These are phyloP conservation scores for Trogon surrucura DNA, from an alignment of 2,113 vertebrate species.

Conservation along the genomic window DNA sequence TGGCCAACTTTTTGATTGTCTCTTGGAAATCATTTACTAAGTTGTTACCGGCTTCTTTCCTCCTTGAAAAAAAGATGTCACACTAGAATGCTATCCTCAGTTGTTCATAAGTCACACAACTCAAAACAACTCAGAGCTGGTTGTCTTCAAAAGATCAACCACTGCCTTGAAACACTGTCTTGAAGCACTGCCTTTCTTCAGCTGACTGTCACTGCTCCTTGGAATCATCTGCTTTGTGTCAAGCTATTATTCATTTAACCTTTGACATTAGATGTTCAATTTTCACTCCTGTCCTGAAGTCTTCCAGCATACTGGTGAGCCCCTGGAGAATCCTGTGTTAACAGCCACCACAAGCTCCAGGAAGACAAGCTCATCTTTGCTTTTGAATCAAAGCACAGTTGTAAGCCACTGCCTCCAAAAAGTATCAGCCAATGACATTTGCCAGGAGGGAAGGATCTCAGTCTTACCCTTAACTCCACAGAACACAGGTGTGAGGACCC, in stretches of 20 bases:
- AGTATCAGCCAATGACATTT: neutral
- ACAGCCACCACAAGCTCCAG: neutral
- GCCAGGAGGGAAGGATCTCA: neutral
- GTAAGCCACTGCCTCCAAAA: neutral
- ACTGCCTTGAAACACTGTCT: neutral
- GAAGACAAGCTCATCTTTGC: neutral
- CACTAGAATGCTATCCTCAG: neutral
- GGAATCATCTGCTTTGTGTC: neutral
- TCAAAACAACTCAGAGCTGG: neutral
- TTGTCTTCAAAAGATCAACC: neutral
- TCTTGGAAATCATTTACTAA: neutral
- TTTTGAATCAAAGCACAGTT: neutral
- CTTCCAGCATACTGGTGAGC: neutral
- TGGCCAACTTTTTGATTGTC: neutral
- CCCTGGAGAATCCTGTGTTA: neutral
- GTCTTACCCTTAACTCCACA: neutral
- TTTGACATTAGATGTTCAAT: neutral
- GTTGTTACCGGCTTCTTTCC: neutral
- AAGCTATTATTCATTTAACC: neutral
- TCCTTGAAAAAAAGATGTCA: neutral
- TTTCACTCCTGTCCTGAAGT: neutral
- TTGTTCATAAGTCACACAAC: neutral
- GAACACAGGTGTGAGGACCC: neutral
- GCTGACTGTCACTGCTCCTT: neutral
- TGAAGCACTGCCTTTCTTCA: neutral